phyloP scores from a whole-genome alignment of 2,888 invertebrate species.

The Sussaba pulchella region DNA sequence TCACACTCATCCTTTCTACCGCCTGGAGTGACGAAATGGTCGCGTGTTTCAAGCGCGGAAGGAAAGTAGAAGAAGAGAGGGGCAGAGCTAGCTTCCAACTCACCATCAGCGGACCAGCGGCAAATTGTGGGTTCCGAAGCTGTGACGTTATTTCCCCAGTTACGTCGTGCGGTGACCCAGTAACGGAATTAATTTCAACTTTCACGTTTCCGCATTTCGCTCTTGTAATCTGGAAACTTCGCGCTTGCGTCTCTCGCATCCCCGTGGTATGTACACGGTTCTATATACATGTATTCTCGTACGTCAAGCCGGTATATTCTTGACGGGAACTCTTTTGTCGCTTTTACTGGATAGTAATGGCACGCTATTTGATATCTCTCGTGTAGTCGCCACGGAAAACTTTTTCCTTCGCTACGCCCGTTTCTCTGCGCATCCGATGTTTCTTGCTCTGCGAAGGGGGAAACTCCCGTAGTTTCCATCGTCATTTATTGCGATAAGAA shows the following conservation, averaged over 20 bases:
- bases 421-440: not conserved
- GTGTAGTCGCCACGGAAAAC: conserved; percentile 37
- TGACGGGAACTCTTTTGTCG: conserved; percentile 43
- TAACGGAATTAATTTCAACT: conserved; percentile 70
- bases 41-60: conserved; percentile 45
- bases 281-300: conserved; percentile 29
- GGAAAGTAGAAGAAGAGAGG: not conserved
- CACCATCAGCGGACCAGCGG: conserved; percentile 40
- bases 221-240: conserved; percentile 66
- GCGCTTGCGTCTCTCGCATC: conserved; percentile 37
- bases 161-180: conserved; percentile 63
- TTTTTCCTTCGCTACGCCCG: conserved; percentile 36
- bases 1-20: conserved; percentile 2
- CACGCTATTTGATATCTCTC: conserved; percentile 59
- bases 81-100: conserved; percentile 37
- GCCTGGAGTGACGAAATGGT: conserved; percentile 36
- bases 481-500: conserved; percentile 54
- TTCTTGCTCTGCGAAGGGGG: conserved; percentile 35
- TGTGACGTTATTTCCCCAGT: conserved; percentile 66
- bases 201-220: conserved; percentile 66
- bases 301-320: conserved; percentile 24
- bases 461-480: conserved; percentile 57
- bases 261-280: conserved; percentile 33
- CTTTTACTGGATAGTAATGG: conserved; percentile 49
- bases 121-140: conserved; percentile 64